These are phyloP conservation scores for Xylota segnis DNA, from an alignment of 2,888 invertebrate species.

Conservation along the genomic window DNA sequence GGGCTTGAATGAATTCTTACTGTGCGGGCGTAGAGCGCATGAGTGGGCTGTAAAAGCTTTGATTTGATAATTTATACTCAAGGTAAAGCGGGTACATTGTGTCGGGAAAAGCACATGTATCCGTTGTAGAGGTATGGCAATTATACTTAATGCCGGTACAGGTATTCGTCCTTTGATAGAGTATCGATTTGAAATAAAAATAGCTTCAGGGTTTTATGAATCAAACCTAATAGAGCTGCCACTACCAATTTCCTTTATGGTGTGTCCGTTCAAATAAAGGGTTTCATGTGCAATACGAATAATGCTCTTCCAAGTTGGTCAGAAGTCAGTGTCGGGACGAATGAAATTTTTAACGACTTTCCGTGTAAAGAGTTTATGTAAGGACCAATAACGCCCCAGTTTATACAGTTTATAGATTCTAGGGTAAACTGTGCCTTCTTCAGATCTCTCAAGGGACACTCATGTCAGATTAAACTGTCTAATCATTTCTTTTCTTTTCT, in stretches of 20 bases:
- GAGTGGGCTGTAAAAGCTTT: conserved; percentile 55
- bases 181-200: conserved; percentile 62
- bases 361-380: background rate
- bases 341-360: background rate
- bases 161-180: conserved; percentile 37
- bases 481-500: no score
- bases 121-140: background rate
- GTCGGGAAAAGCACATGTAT: conserved; percentile 40
- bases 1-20: background rate
- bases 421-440: no score
- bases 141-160: conserved; percentile 57
- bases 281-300: background rate
- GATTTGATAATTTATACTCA: conserved; percentile 35
- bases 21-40: conserved; percentile 41
- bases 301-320: background rate
- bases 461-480: no score
- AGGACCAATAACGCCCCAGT: no score
- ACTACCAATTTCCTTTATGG: conserved; percentile 17
- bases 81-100: conserved; percentile 14
- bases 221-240: conserved; percentile 40
- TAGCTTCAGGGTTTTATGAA: conserved; percentile 46
- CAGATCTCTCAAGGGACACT: no score
- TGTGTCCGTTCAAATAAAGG: background rate
- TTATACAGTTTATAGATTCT: no score
- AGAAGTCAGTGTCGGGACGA: background rate